Base-by-base conservation (phyloP, 2,888 invertebrate species). In the Eupithecia subumbrata region DNA sequence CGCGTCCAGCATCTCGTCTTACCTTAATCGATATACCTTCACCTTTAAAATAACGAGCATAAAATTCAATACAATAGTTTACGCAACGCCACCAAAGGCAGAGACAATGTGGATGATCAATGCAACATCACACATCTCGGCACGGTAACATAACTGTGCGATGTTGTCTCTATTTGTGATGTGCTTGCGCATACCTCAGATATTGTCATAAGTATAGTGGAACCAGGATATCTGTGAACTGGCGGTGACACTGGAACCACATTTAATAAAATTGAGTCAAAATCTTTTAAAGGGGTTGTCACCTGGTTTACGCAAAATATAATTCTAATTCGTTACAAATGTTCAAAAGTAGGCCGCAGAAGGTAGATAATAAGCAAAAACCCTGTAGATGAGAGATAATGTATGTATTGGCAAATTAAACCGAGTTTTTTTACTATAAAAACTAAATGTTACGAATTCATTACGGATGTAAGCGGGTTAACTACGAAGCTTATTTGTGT, bases 101-200 rank as follows among this genome's bases (percentile, higher is more conserved):
- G 5, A 60, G 22, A 60, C 22, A 60, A 60, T 25, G 25, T 14
- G 22, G 11, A 60, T 60, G 60, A 60, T 12, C 25, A 25, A 60
- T 60, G 60, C 64, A 9, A n/a, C 40, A 22, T 67, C 66, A 67
- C 40, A 40, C n/a, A n/a, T 40, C 68, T 22, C 4, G 2, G 67
- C 72, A 78, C 79, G 76, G 79, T 79, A 74, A 76, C 48, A 40
- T 76, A 79, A 78, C 79, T 77, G 80, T 79, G 34, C 74, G 74
- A 79, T 76, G 75, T 75, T 77, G 76, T 78, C 72, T 75, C 69
- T 70, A 75, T 70, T 77, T 80, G 75, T 75, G 69, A 75, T 70
- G 74, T 66, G 69, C 43, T 25, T 16, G 43, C 72, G 72, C 73
- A 71, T 70, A 45, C 43, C 72, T 60, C 56, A 14, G 25, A 25